Percentiles rank a stretch among this genome's conserved stretches.
These are phyloP conservation scores for Ormyrus thymus DNA, from an alignment of 2,888 invertebrate species.

Conservation along the genomic window DNA sequence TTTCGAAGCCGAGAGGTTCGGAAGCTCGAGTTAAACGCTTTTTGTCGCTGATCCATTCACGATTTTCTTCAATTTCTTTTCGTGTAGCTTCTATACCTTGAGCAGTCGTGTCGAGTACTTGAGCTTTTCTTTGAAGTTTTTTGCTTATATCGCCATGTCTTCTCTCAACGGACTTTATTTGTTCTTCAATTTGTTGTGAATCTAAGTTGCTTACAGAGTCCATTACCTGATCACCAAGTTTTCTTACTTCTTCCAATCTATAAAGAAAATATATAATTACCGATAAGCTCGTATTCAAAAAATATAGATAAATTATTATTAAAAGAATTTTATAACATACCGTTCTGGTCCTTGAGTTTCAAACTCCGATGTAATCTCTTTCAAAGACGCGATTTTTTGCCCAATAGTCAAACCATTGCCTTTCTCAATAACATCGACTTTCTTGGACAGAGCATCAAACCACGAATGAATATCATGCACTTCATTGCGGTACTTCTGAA, in stretches of 20 bases:
- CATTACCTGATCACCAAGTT: slow-evolving; percentile 83
- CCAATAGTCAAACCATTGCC: slow-evolving; percentile 88
- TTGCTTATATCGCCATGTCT: slow-evolving; percentile 90
- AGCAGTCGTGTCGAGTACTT: slow-evolving; percentile 88
- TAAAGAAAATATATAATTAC: not conserved
- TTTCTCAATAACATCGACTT: slow-evolving; percentile 89
- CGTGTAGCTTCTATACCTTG: slow-evolving; percentile 89
- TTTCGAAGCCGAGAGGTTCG: slow-evolving; percentile 85
- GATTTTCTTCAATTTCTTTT: slow-evolving; percentile 86
- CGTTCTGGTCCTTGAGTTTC: slow-evolving; percentile 82
- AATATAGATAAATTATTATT: slow-evolving; percentile 7
- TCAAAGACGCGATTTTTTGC: slow-evolving; percentile 86
- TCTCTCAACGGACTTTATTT: slow-evolving; percentile 89
- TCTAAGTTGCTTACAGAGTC: slow-evolving; percentile 91
- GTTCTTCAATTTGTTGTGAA: slow-evolving; percentile 93
- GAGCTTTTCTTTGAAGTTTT: slow-evolving; percentile 88
- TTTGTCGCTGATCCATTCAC: slow-evolving; percentile 88
- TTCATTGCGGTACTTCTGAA: slow-evolving; percentile 86
- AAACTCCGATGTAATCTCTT: slow-evolving; percentile 84
- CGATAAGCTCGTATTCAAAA: not conserved
- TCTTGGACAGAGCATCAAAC: slow-evolving; percentile 87
- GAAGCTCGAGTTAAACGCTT: slow-evolving; percentile 81
- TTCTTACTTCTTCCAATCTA: slow-evolving; percentile 83
- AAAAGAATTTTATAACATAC: slow-evolving; percentile 16
- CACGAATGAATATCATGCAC: slow-evolving; percentile 87